These are phyloP conservation scores for Macquaria australasica DNA, from an alignment of 2,113 vertebrate species.

Conservation along the genomic window DNA sequence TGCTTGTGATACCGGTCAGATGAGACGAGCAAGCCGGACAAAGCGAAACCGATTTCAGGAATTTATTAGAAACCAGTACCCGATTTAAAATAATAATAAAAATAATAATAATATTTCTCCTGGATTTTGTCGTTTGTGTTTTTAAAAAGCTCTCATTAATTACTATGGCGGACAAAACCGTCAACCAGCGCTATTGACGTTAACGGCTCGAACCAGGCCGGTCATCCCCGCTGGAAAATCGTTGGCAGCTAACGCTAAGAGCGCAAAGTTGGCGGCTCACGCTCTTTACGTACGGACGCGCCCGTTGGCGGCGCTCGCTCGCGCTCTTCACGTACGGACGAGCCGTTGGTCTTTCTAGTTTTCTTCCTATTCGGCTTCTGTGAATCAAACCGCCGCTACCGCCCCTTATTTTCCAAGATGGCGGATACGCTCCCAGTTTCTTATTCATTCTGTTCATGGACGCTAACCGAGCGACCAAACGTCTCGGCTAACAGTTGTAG, in stretches of 20 bases:
- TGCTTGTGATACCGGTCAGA: constrained; percentile 22
- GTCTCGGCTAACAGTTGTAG: neutral
- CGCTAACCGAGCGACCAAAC: neutral
- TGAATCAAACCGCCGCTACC: constrained; percentile 81
- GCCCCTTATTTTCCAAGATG: constrained; percentile 89
- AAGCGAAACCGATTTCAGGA: neutral
- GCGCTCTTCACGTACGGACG: neutral
- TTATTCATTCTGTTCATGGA: constrained; percentile 65
- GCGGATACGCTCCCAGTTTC: constrained; percentile 84
- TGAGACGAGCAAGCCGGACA: neutral
- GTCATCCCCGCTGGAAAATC: constrained; percentile 43
- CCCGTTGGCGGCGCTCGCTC: constrained; percentile 7
- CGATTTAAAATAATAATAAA: too few species aligned
- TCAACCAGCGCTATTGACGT: neutral
- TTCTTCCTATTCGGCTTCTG: constrained; percentile 76
- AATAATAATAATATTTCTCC: rapidly evolving
- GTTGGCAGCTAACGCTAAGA: constrained; percentile 41
- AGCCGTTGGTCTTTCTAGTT: neutral
- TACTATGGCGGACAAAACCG: neutral
- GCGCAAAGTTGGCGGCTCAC: constrained; percentile 28
- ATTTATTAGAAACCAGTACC: neutral
- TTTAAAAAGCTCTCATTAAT: neutral
- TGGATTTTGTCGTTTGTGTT: rapidly evolving
- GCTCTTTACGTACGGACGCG: neutral
- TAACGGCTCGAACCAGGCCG: constrained; percentile 57